Conservation (phyloP, 2,888 invertebrate species). For the Automeris io region DNA sequence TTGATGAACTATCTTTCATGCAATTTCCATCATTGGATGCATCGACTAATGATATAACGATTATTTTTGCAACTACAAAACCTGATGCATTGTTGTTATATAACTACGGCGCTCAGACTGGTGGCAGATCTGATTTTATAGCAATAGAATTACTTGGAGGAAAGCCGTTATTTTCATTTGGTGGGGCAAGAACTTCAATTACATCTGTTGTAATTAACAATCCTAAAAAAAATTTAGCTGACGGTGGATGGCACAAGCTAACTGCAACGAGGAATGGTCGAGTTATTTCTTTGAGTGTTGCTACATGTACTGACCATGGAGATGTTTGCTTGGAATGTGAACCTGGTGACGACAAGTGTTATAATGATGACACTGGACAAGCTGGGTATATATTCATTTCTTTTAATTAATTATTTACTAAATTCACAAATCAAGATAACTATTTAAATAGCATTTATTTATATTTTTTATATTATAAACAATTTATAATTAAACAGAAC, state of each 20-base stretch:
- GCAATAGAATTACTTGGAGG: conserved; percentile 92
- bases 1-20: conserved; percentile 93
- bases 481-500: too few relatives aligned
- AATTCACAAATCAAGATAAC: too few relatives aligned
- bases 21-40: conserved; percentile 90
- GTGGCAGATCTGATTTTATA: conserved; percentile 94
- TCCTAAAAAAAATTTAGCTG: conserved; percentile 81
- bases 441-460: too few relatives aligned
- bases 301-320: conserved; percentile 89
- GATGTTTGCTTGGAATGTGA: conserved; percentile 91
- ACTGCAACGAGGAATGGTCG: conserved; percentile 93
- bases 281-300: conserved; percentile 89
- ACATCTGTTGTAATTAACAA: conserved; percentile 85
- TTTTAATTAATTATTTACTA: too few relatives aligned
- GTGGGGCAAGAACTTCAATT: conserved; percentile 91
- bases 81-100: conserved; percentile 91
- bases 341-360: conserved; percentile 88
- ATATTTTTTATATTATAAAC: too few relatives aligned
- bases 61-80: conserved; percentile 94
- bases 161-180: conserved; percentile 91
- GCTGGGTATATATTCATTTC: conserved; percentile 82
- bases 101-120: conserved; percentile 92
- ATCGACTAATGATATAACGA: conserved; percentile 92
- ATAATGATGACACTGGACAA: conserved; percentile 90
- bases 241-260: conserved; percentile 94